Base-by-base conservation (phyloP, 1,140 invertebrate genomes). In the Matsumurasca onukii region DNA sequence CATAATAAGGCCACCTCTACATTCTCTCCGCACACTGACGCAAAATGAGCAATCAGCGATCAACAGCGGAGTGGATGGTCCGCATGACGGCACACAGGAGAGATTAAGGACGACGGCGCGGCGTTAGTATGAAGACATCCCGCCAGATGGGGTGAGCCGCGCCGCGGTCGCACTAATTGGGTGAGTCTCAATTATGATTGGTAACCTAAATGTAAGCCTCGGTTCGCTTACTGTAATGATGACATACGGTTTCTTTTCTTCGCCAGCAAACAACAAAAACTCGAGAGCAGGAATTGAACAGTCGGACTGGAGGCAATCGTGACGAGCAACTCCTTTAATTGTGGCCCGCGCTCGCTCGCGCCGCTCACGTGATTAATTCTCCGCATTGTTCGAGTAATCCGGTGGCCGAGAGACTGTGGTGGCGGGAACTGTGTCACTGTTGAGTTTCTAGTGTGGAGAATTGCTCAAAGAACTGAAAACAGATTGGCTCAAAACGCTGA, bases 171-270 rank as follows among this genome's bases (percentile, higher is more conserved):
- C 34, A 59, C 55, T 59, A 59, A 59, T 59, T 59, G 55, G 55
- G 15, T 27, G 2, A 3, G 55, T 2, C 55, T 59, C 55, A 59
- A 59, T 59, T 59, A 59, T 59, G 55, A 59, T 59, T 59, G 55
- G 55, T 59, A 59, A 59, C 55, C 55, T 59, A 59, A 59, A 59
- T 59, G 55, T 59, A 59, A 59, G 55, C 55, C 55, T 27, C 55
- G 30, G 55, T 22, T 59, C 55, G 55, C 55, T 59, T 59, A 59
- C 55, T 59, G 55, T 59, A 59, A 59, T 59, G 55, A 59, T 59
- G 55, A 59, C 55, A 59, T 59, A 59, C 55, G 55, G 55, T 59
- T 59, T 59, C 55, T 59, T 3, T 59, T 59, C 55, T 59, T 59
- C 55, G 5, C 15, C 55, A 27, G 55, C 55, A 59, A 59, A 59